Conservation (phyloP, 1,140 invertebrate species). For the Aporrectodea caliginosa region DNA sequence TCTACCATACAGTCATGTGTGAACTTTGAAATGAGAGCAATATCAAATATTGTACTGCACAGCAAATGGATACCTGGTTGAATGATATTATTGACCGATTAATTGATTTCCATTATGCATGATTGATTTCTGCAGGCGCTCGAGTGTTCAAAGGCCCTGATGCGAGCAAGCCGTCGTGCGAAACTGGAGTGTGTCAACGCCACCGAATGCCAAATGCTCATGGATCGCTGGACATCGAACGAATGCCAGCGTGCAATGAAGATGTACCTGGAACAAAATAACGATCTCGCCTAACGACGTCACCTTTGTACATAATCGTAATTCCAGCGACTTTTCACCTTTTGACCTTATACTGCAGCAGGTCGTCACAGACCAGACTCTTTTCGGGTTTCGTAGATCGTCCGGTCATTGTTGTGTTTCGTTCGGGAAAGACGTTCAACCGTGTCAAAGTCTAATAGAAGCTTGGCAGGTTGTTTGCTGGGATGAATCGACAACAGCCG, state of each 20-base stretch:
- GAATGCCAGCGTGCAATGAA: constrained; percentile 62
- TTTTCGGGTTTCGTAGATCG: too few relatives aligned
- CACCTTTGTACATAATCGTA: too few relatives aligned
- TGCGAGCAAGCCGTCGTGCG: constrained; percentile 55
- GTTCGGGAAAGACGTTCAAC: too few relatives aligned
- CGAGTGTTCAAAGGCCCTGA: constrained; percentile 60
- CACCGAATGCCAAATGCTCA: constrained; percentile 60
- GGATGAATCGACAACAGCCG: too few relatives aligned
- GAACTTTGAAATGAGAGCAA: not conserved
- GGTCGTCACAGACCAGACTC: too few relatives aligned
- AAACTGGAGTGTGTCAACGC: constrained; percentile 60
- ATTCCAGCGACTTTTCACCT: not conserved
- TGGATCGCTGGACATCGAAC: constrained; percentile 62
- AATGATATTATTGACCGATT: not conserved
- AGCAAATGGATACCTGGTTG: not conserved
- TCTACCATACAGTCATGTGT: not conserved
- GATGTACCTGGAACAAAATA: constrained; percentile 50
- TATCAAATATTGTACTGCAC: not conserved
- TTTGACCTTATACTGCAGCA: too few relatives aligned
- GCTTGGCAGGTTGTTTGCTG: too few relatives aligned
- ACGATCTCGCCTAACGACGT: not conserved
- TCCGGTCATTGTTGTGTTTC: too few relatives aligned
- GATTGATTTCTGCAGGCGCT: constrained; percentile 56
- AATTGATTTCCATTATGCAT: constrained; percentile 3
- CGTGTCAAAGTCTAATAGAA: too few relatives aligned